Base-by-base conservation (phyloP, 2,797 vertebrate genomes). In the Gallinago solitaria region DNA sequence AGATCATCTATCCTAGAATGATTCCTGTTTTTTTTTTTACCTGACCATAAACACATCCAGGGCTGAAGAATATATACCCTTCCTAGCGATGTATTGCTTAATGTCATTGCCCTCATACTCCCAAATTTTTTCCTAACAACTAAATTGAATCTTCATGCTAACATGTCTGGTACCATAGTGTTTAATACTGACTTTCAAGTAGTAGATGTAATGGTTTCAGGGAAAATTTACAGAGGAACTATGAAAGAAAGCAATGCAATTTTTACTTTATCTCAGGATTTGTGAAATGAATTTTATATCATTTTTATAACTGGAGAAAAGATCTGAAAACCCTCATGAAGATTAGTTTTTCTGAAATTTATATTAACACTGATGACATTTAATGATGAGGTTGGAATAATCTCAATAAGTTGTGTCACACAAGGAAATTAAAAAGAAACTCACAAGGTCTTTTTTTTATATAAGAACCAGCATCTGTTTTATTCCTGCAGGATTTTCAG, bases 401-500 rank as follows among this genome's bases (percentile, higher is more conserved):
- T 35, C 35, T 84, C 39, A 56, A 0, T 69, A 87, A 87, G 2
- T 70, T 11, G 2, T 35, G 25, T 30, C 28, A 35, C 30, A 84
- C 11, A 57, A 61, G 16, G 39, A 91, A 90, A 78, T 77, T 14
- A 75, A 71, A 80, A 91, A 67, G 47, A 68, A 89, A 61, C 25
- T 57, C 7, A 47, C 0, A 41, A n/a, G 7, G 8, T 37, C 11
- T 15, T 45, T 50, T 50, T 68, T 70, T 47, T 37, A 35, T 69
- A 16, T 50, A 60, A 2, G 3, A 64, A 28, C 21, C 9, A 79
- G 70, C 6, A 60, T 61, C 56, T 87, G 11, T 43, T 96, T 96
- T 96, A 96, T 96, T 97, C 83, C 93, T 87, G n/a, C 15, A 84
- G 65, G 65, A 80, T 80, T 21, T 97, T 95, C 67, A 67, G 65